These are phyloP conservation scores for Typhlomys cinereus DNA, from an alignment of 2,113 vertebrate genomes.

Conservation along the genomic window DNA sequence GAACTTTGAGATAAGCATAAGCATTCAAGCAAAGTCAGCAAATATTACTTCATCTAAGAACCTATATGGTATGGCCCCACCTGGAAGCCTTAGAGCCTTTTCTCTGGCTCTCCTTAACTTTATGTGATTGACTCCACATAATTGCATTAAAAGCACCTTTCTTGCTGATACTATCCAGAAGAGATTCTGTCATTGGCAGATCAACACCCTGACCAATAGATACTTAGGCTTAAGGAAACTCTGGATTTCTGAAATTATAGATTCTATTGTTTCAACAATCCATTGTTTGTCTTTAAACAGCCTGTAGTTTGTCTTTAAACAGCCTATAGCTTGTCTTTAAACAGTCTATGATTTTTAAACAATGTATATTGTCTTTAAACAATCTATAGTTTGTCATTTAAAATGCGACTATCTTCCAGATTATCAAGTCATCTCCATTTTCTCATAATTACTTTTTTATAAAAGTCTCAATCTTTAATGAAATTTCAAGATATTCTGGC, in stretches of 20 bases:
- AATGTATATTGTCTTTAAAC: not conserved
- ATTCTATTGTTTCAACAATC: not conserved
- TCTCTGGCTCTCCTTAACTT: not conserved
- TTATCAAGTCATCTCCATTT: not conserved
- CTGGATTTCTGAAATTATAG: not conserved
- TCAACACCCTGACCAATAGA: not conserved
- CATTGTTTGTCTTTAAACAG: not conserved
- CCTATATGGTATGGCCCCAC: rapidly evolving
- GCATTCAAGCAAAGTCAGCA: too few species aligned
- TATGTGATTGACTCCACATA: not conserved
- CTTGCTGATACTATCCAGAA: not conserved
- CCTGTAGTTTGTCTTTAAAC: too few species aligned
- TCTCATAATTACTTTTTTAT: not conserved
- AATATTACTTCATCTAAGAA: too few species aligned
- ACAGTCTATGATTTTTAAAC: not conserved
- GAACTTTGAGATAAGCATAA: not conserved
- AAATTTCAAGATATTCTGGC: not conserved
- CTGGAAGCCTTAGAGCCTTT: not conserved
- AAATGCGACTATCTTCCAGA: not conserved
- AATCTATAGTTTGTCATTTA: not conserved
- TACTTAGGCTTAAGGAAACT: not conserved
- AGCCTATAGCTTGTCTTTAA: too few species aligned
- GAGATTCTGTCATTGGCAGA: not conserved
- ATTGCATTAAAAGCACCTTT: not conserved
- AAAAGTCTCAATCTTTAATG: not conserved